phyloP scores from a whole-genome alignment of 30 jellyfish, hydroid and myxozoan species.

The Euphysa ruthae region DNA sequence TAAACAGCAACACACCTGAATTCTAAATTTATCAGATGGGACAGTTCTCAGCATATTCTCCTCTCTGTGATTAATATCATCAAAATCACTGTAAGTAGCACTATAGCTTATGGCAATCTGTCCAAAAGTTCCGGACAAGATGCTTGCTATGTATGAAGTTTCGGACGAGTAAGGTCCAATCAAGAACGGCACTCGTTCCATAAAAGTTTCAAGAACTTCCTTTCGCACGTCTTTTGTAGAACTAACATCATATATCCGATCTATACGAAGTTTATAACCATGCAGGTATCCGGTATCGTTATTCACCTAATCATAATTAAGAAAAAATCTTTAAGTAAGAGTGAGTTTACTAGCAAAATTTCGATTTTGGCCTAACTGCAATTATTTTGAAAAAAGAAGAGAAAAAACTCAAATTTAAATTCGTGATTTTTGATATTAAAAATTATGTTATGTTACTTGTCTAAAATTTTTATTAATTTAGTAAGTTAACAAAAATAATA shows the following conservation, averaged over 20 bases:
- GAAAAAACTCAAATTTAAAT: too few relatives aligned
- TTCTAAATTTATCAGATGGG: conserved; percentile 65
- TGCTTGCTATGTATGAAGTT: conserved; percentile 8
- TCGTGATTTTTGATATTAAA: too few relatives aligned
- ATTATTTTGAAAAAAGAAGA: too few relatives aligned
- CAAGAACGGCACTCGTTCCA: conserved; percentile 15
- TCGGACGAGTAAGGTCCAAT: conserved; percentile 33
- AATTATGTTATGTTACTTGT: too few relatives aligned
- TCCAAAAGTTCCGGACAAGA: conserved; percentile 9
- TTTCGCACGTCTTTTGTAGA: not conserved
- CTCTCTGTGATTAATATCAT: not conserved
- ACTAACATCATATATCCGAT: not conserved
- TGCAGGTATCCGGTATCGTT: conserved; percentile 34
- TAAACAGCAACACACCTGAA: not conserved
- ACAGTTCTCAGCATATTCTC: conserved; percentile 62
- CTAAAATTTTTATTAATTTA: too few relatives aligned
- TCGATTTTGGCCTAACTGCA: too few relatives aligned
- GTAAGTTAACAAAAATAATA: too few relatives aligned
- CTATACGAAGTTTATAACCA: conserved; percentile 35
- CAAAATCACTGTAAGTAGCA: conserved; percentile 51
- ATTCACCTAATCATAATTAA: conserved; percentile 24
- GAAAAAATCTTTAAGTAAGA: too few relatives aligned
- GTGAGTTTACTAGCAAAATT: too few relatives aligned
- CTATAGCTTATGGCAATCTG: conserved; percentile 45
- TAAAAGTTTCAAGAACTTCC: conserved; percentile 12